These are phyloP conservation scores for Pogonophryne albipinna DNA, from an alignment of 2,797 vertebrate genomes.

Conservation along the genomic window DNA sequence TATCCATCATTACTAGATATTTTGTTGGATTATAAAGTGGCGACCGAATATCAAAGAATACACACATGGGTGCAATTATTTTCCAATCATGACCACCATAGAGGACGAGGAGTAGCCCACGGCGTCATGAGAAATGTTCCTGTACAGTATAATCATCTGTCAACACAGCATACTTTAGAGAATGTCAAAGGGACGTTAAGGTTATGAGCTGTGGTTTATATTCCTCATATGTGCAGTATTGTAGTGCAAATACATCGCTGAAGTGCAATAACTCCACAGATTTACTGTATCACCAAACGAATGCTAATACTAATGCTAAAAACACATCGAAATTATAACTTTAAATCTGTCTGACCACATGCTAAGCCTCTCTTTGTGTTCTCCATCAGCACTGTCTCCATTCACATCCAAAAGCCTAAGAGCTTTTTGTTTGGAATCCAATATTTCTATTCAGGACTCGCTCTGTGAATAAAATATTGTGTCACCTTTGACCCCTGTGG, in stretches of 20 bases:
- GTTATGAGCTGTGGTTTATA: conserved; percentile 56
- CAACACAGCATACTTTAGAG: conserved; percentile 50
- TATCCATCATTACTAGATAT: conserved; percentile 66
- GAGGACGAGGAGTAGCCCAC: conserved; percentile 66
- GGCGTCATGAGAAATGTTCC: conserved; percentile 64
- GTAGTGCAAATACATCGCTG: conserved; percentile 57
- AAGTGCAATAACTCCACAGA: conserved; percentile 38
- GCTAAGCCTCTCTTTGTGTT: conserved; percentile 57
- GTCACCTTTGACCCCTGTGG: conserved; percentile 91
- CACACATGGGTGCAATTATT: conserved; percentile 74
- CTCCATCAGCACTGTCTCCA: conserved; percentile 63
- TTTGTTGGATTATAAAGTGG: conserved; percentile 59
- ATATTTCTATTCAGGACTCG: conserved; percentile 99
- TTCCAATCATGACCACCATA: conserved; percentile 58
- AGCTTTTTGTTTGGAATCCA: conserved; percentile 83
- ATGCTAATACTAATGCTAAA: conserved; percentile 68
- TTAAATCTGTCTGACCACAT: conserved; percentile 60
- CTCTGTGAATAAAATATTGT: conserved; percentile 99
- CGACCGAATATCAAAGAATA: conserved; percentile 59
- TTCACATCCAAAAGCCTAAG: conserved; percentile 71
- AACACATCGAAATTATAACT: conserved; percentile 40
- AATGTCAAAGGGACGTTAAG: conserved; percentile 55
- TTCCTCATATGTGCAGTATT: conserved; percentile 35
- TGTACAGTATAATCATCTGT: conserved; percentile 54
- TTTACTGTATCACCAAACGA: conserved; percentile 58